Conservation (phyloP, 1,140 invertebrate species). For the Leptonema lineaticorne region DNA sequence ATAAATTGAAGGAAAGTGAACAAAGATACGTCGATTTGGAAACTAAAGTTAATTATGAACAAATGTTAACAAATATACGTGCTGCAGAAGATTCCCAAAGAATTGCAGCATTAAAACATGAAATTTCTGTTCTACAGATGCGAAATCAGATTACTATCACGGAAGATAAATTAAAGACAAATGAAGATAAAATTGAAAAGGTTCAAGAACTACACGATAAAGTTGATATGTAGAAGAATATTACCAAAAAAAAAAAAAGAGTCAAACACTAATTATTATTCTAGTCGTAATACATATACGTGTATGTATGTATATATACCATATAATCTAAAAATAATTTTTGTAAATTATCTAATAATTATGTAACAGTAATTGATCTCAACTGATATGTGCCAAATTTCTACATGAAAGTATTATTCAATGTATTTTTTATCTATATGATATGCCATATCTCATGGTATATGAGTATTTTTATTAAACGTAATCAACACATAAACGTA, state of each 20-base stretch:
- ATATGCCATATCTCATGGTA: too few relatives aligned
- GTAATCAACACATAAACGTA: too few relatives aligned
- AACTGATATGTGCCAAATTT: not conserved
- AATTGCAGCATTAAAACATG: conserved; percentile 85
- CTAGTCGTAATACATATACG: not conserved
- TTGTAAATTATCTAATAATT: not conserved
- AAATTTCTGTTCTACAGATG: conserved; percentile 81
- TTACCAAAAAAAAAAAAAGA: not conserved
- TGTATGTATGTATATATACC: not conserved
- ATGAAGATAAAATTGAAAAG: conserved; percentile 37
- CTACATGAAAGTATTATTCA: not conserved
- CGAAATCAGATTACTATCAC: conserved; percentile 36
- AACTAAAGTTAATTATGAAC: conserved; percentile 78
- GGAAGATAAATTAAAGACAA: conserved; percentile 47
- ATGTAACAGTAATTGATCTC: not conserved
- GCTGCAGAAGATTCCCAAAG: conserved; percentile 88
- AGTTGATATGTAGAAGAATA: conserved; percentile 4
- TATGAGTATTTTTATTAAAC: too few relatives aligned
- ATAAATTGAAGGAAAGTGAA: conserved; percentile 76
- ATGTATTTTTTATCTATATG: too few relatives aligned
- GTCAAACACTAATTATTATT: not conserved
- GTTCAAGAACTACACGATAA: conserved; percentile 25
- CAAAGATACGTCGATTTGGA: conserved; percentile 72
- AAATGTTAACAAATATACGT: conserved; percentile 85
- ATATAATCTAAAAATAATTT: too few relatives aligned